Base-by-base conservation (phyloP, 2,888 invertebrate genomes). In the Mythimna ferrago region DNA sequence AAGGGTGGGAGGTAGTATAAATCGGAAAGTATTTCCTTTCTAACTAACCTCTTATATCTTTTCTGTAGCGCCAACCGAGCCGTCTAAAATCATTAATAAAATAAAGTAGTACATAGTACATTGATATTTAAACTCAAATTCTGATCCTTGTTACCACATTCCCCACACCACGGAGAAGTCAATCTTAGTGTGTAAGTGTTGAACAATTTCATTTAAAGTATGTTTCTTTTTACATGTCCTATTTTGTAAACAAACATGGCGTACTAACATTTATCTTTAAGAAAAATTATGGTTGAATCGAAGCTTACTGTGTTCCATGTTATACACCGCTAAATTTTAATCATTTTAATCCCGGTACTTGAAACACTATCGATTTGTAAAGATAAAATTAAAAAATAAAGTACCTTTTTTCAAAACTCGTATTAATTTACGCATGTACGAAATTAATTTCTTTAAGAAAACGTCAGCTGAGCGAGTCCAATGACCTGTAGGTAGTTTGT, bases 161-260 rank as follows among this genome's bases (percentile, higher is more conserved):
- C 51, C 66, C 76, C 78, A 76, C 85, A 84, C 84, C 82, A 79
- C 82, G 63, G 56, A 63, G 26, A 73, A 82, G 82, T 86, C 79
- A 86, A 57, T 60, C 60, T 73, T 86, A 88, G 79, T 67, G 35
- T 54, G 38, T 90, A 90, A 91, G 91, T 88, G 89, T 91, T 90
- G 91, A 92, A 90, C 90, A 91, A 92, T 86, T 84, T 87, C 70
- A 83, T 86, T 86, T 87, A 21, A 61, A 75, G 70, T 75, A 60
- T 69, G 21, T 70, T 51, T 16, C 1, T 56, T 0, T 54, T 75
- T 61, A 21, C 32, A 21, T 21, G 19, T 51, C 48, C 32, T 19
- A 41, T 77, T 77, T 35, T 26, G 70, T 61, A 35, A 61, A 75
- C 48, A 70, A 75, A 70, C 4, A 32, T 54, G n/a, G 26, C 4